Base-by-base conservation (phyloP, 2,797 vertebrate genomes). In the Esox masquinongy region DNA sequence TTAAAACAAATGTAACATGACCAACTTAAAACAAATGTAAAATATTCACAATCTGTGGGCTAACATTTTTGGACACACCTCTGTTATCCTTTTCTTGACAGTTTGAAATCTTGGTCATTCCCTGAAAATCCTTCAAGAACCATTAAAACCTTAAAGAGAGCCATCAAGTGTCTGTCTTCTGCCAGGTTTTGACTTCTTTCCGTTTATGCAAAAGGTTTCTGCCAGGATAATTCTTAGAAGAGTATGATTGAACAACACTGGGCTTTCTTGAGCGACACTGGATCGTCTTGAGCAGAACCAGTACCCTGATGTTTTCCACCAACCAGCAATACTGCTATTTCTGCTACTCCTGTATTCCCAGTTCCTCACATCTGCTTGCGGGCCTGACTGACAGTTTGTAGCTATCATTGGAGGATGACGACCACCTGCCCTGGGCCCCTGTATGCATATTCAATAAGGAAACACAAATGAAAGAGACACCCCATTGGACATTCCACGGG, bases 381-480 rank as follows among this genome's bases (percentile, higher is more conserved):
- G 16, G 29, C 26, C 1, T 66, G 29, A 34, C 16, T 66, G 64
- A 36, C 64, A 19, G 6, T 34, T 66, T 31, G 64, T 34, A 31
- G 63, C 63, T 66, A 31, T 66, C 64, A 66, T 29, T 31, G 64
- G 56, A 66, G 31, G 29, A 19, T 36, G 64, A 29, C 15, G 17
- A 19, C 29, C 64, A 66, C 64, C 64, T 66, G 64, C 64, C 63
- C 8, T 24, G 56, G 56, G 43, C 74, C 75, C 77, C 76, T 75
- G 73, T 66, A 66, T 79, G 74, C 63, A 61, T 77, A 64, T 71
- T 71, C 77, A 78, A 74, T 71, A 72, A 68, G 74, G 71, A 49
- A 39, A 72, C 73, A 72, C 71, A 56, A 74, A 19, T 70, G 74
- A 59, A 70, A 61, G 69, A 59, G 34, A 70, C 39, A 71, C 19